phyloP scores from a whole-genome alignment of 2,113 vertebrate genomes.

The Thunnus thynnus region DNA sequence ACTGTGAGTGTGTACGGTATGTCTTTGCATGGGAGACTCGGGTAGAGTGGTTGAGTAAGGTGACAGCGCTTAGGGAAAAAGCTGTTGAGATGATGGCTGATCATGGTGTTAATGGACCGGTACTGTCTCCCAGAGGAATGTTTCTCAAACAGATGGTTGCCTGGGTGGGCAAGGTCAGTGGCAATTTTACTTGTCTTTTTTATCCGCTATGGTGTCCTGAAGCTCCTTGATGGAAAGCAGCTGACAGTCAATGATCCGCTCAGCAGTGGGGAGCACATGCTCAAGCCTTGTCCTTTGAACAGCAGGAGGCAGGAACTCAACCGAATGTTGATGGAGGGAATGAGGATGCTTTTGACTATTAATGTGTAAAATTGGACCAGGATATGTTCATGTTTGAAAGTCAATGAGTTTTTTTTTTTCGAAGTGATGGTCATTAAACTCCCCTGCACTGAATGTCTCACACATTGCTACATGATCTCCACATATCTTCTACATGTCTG shows the following conservation, averaged over 20 bases:
- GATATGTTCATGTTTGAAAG: conserved; percentile 28
- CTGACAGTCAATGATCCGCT: conserved; percentile 67
- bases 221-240: conserved; percentile 64
- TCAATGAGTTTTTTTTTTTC: background rate
- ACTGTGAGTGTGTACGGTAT: conserved; percentile 27
- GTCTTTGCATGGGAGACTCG: conserved; percentile 32
- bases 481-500: background rate
- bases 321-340: conserved; percentile 30
- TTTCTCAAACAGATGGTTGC: conserved; percentile 72
- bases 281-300: conserved; percentile 53
- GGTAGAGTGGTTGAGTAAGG: conserved; percentile 41
- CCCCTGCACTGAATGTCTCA: background rate
- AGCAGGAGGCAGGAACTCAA: conserved; percentile 37
- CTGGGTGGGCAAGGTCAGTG: conserved; percentile 60
- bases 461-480: background rate
- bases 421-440: background rate
- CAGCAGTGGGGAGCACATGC: conserved; percentile 43
- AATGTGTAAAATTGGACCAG: conserved; percentile 36
- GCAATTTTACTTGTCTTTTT: conserved; percentile 57
- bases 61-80: conserved; percentile 55
- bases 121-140: conserved; percentile 61
- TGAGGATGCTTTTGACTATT: conserved; percentile 34
- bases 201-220: conserved; percentile 44
- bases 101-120: conserved; percentile 72
- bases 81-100: conserved; percentile 66